Conservation (phyloP, 2,797 vertebrate genomes). For the Myoxocephalus aenaeus region DNA sequence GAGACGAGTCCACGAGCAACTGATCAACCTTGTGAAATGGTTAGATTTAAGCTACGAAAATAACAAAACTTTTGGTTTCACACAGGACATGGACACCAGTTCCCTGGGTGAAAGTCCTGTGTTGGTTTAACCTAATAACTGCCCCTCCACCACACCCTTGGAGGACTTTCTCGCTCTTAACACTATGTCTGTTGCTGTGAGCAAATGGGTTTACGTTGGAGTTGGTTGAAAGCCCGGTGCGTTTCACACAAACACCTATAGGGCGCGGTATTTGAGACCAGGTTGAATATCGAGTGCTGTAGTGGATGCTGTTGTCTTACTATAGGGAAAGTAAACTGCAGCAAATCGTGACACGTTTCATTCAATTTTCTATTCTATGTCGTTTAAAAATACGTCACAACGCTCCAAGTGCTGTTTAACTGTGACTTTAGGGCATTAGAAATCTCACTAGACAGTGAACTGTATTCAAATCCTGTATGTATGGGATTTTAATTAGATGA, state of each 20-base stretch:
- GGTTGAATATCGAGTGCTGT: too few relatives aligned
- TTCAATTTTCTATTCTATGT: not conserved
- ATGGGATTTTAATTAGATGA: conserved; percentile 21
- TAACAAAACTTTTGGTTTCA: too few relatives aligned
- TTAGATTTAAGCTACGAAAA: too few relatives aligned
- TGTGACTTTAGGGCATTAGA: conserved; percentile 1
- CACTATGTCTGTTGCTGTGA: not conserved
- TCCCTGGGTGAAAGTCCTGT: too few relatives aligned
- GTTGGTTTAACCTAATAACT: too few relatives aligned
- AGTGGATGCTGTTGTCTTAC: too few relatives aligned
- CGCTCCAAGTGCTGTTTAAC: not conserved
- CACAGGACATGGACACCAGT: too few relatives aligned
- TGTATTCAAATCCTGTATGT: conserved; percentile 13
- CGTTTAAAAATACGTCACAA: not conserved
- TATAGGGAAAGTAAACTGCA: not conserved
- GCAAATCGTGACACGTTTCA: too few relatives aligned
- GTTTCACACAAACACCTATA: not conserved
- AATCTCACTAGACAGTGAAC: not conserved
- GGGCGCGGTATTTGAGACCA: too few relatives aligned
- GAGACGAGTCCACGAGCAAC: not conserved
- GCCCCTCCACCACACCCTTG: too few relatives aligned
- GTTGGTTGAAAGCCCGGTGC: not conserved
- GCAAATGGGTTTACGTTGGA: not conserved
- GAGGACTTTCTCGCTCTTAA: not conserved
- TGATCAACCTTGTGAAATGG: too few relatives aligned